Evolutionary conservation across 2,888 invertebrate genomes (phyloP).

Genomic region (Dioctria linearis): DNA sequence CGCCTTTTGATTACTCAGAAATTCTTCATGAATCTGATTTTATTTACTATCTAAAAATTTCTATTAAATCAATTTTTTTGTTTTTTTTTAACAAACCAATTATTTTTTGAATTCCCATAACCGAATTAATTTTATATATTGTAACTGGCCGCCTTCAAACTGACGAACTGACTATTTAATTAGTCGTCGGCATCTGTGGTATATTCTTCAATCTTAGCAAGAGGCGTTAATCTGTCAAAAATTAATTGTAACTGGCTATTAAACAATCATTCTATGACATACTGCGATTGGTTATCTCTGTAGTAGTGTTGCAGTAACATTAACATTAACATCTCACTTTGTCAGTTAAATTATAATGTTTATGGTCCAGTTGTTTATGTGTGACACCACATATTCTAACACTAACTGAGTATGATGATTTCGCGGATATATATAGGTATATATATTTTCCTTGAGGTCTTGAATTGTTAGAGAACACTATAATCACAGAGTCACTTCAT

Average conservation of each 20-base stretch:
- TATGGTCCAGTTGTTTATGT: background rate
- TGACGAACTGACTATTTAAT: constrained; percentile 46
- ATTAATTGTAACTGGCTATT: constrained; percentile 41
- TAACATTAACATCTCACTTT: constrained; percentile 46
- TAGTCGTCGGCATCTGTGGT: constrained; percentile 34
- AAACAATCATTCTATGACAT: background rate
- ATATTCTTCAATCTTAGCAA: constrained; percentile 21
- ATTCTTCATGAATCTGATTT: too few relatives aligned
- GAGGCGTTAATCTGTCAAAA: constrained; percentile 36
- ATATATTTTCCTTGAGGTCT: background rate
- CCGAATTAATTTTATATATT: background rate
- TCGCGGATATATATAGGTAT: background rate
- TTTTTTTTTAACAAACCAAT: too few relatives aligned
- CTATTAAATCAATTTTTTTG: too few relatives aligned
- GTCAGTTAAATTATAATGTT: constrained; percentile 13
- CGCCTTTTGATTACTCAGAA: too few relatives aligned
- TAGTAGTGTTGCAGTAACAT: background rate
- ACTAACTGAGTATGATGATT: constrained; percentile 7
- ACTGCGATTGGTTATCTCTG: constrained; percentile 21
- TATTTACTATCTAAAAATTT: too few relatives aligned
- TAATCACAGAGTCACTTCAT: background rate
- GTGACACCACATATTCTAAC: constrained; percentile 30
- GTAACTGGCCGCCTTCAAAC: background rate
- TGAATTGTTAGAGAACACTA: background rate
- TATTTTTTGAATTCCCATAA: too few relatives aligned